Base-by-base conservation (phyloP, 2,797 vertebrate species). In the Artibeus jamaicensis region DNA sequence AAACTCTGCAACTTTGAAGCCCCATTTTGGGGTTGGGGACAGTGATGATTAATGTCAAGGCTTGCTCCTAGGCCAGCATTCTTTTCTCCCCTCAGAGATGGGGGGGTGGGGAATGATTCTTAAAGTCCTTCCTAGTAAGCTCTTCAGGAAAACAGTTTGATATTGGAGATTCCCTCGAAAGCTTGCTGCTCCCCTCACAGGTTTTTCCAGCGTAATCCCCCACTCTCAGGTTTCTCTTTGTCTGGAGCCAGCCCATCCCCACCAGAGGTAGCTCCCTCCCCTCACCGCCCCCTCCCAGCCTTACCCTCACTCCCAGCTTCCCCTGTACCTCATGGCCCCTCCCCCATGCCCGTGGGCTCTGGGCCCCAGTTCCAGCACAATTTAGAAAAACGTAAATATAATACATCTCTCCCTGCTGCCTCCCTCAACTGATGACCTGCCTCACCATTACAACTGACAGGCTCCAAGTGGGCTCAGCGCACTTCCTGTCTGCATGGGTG, bases 401-500 rank as follows among this genome's bases (percentile, higher is more conserved):
- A 96, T 95, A 88, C 83, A 84, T 77, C 82, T 97, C 78, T 71
- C 96, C 39, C 19, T 37, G 84, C 91, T 79, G 68, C 95, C 57
- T 88, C 91, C 89, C 92, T 98, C n/a, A 0, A 55, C 77, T n/a
- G 92, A 96, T 70, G 95, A 79, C 92, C 93, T 92, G 90, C 90
- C 91, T 85, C 82, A 0, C 93, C 95, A 97, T 95, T 93, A 84
- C 95, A 92, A 93, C 91, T 89, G 96, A 95, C 97, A 97, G 96
- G 86, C 96, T 97, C 70, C 3, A 65, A 12, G 95, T 86, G 89
- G 97, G 95, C 96, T 96, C 93, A 46, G 91, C 32, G 12, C 2
- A 86, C 96, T 98, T 98, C 97, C 98, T 98, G 96, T 48, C 95
- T 1, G 85, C 2, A 1, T 96, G 98, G 98, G 98, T 98, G 98